Conservation (phyloP, 1,140 invertebrate genomes). For the Planococcus citri region DNA sequence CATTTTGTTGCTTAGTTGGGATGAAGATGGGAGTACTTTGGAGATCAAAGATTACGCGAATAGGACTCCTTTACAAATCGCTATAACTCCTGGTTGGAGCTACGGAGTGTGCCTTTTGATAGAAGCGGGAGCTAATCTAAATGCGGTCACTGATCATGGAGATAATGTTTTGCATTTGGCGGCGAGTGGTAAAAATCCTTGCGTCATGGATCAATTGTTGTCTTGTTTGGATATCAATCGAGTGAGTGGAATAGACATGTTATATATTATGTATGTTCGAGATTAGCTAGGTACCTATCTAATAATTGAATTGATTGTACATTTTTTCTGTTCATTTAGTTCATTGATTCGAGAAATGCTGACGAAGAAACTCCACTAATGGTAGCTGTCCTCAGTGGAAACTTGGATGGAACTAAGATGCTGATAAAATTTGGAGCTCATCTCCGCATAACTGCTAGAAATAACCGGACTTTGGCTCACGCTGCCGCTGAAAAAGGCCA, state of each 20-base stretch:
- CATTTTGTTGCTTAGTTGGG: constrained; percentile 35
- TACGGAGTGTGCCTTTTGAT: constrained; percentile 47
- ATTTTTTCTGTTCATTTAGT: constrained; percentile 23
- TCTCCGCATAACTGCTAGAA: constrained; percentile 34
- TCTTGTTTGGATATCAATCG: constrained; percentile 40
- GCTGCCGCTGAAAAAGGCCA: constrained; percentile 35
- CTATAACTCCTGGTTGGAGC: constrained; percentile 47
- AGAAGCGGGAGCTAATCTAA: constrained; percentile 53
- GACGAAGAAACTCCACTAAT: constrained; percentile 40
- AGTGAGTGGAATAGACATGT: constrained; percentile 22
- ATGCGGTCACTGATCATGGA: constrained; percentile 46
- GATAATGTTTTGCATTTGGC: constrained; percentile 43
- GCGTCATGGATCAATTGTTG: constrained; percentile 47
- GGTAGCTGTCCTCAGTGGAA: constrained; percentile 37
- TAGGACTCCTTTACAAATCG: constrained; percentile 67
- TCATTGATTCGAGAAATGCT: constrained; percentile 32
- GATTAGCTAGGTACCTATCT: too few species aligned
- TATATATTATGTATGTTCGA: too few species aligned
- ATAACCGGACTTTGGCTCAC: constrained; percentile 31
- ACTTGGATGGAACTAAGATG: constrained; percentile 36
- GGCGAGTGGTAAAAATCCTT: constrained; percentile 43
- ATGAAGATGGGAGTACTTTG: constrained; percentile 28
- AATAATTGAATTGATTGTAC: constrained; percentile 27
- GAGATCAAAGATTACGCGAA: constrained; percentile 46
- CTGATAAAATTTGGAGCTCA: constrained; percentile 37